Percentiles rank a stretch among this genome's conserved stretches.
Evolutionary conservation across 2,888 invertebrate species (phyloP).

Genomic region (Zonitis immaculata): DNA sequence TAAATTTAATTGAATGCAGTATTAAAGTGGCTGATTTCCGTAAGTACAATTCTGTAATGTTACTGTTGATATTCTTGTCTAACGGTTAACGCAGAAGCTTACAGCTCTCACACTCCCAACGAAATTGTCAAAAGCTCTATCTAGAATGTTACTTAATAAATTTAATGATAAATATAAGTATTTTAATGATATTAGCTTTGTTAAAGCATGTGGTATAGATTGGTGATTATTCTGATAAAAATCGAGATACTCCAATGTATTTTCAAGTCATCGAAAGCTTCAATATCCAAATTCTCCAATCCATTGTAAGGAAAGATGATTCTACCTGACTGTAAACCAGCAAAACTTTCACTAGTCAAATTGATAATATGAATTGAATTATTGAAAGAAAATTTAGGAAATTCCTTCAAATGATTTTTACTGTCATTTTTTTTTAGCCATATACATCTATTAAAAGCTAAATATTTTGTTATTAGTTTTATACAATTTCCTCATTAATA

Average conservation of each 20-base stretch:
- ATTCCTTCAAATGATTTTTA: slow-evolving; percentile 70
- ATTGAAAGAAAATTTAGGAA: slow-evolving; percentile 63
- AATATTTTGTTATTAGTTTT: slow-evolving; percentile 51
- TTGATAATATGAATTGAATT: slow-evolving; percentile 71
- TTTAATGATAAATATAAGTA: slow-evolving; percentile 82
- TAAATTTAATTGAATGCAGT: slow-evolving; percentile 83
- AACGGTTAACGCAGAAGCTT: slow-evolving; percentile 75
- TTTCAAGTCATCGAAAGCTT: slow-evolving; percentile 70
- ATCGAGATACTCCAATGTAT: slow-evolving; percentile 74
- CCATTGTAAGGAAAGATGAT: slow-evolving; percentile 77
- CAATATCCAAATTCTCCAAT: slow-evolving; percentile 63
- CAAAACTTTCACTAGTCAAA: slow-evolving; percentile 63
- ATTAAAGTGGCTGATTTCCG: slow-evolving; percentile 77
- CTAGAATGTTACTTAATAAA: slow-evolving; percentile 59
- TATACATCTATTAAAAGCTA: slow-evolving; percentile 45
- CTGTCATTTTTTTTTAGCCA: slow-evolving; percentile 77
- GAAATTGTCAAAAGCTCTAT: slow-evolving; percentile 58
- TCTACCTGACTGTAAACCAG: slow-evolving; percentile 66
- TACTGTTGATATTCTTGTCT: slow-evolving; percentile 65
- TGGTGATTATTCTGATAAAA: slow-evolving; percentile 74
- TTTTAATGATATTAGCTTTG: slow-evolving; percentile 63
- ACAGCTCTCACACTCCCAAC: slow-evolving; percentile 66
- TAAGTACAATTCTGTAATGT: slow-evolving; percentile 68
- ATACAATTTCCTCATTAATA: slow-evolving; percentile 65
- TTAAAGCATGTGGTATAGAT: slow-evolving; percentile 66